Evolutionary conservation across 2,888 invertebrate genomes (phyloP), one percentile per base, ranked within the genome.

Genomic region (Gastrophysa polygoni): DNA sequence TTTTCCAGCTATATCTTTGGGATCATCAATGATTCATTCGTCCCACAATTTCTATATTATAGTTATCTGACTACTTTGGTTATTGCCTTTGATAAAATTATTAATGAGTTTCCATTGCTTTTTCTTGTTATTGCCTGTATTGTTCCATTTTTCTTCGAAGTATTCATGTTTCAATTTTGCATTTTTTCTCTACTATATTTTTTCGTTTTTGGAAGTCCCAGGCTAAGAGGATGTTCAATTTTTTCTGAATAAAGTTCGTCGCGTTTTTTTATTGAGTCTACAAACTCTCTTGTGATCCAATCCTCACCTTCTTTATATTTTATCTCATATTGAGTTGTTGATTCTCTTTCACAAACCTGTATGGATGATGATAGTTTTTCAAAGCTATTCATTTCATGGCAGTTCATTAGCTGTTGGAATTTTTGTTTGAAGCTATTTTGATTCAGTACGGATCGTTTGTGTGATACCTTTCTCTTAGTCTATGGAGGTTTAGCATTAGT

Each of bases 31-130:
- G 24, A 24, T 24, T 24, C 7, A 7, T 7, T 7, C 24, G 24
- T 24, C 24, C n/a, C n/a, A n/a, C n/a, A 7, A 24, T 24, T 24
- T 24, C 24, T 24, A 32, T 2, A 32, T 32, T 32, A 32, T 32
- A 8, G 29, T 8, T 32, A 32, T 8, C 29, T n/a, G n/a, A 32
- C 10, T 32, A 10, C 29, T 32, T 32, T 32, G 29, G 29, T 7
- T 8, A 32, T 32, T 32, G 29, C 29, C 29, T 32, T 32, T 32
- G 2, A 32, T 32, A 7, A 32, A 11, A 7, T 11, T 11, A 32
- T 32, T 32, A 16, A 49, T 49, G 16, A 49, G 49, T 49, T 49
- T 49, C 49, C 49, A 49, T 49, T 49, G 49, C 10, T 49, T 49
- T 49, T n/a, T 48, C 21, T 20, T 7, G 21, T 20, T 48, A 21